Base-by-base conservation (phyloP, 2,797 vertebrate species). In the Tauraco hartlaubi region DNA sequence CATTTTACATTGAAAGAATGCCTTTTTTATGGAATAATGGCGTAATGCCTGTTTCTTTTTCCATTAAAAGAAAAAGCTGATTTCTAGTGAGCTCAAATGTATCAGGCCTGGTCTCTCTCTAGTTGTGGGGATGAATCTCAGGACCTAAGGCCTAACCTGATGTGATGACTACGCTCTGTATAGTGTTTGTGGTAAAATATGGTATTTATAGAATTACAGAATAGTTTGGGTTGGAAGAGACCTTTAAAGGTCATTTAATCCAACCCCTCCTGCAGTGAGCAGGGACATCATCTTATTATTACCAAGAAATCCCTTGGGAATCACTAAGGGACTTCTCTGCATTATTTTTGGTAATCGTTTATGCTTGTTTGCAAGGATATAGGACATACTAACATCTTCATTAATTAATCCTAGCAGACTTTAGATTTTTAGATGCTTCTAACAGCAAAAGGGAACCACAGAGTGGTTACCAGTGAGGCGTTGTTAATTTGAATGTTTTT, bases 401-500 rank as follows among this genome's bases (percentile, higher is more conserved):
- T 52, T 48, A 58, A 79, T 48, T 58, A 92, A 59, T 76, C 59
- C n/a, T 68, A 55, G 13, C 35, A 62, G 39, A 52, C 20, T 74
- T 82, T 8, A 56, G 29, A n/a, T 83, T 87, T 89, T 89, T 71
- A 89, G 56, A 20, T 1, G 6, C 41, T 77, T 83, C 20, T 55
- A 74, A 69, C 46, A 66, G 79, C 41, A 80, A 43, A 78, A 78
- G 72, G 37, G 51, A 86, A 11, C 39, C 69, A 78, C 16, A 21
- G 69, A 56, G 55, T 28, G 55, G 68, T 81, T 91, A 51, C 54
- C 44, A 58, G 68, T 41, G 55, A 92, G 59, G 55, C 61, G 19
- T 46, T 81, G 52, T 78, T 90, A 92, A 90, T 94, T 69, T 76
- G 79, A 69, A 73, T 74, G 11, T n/a, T 63, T 91, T 86, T 90